Conservation (phyloP, 2,888 invertebrate genomes). For the Fissipunctia ypsillon region DNA sequence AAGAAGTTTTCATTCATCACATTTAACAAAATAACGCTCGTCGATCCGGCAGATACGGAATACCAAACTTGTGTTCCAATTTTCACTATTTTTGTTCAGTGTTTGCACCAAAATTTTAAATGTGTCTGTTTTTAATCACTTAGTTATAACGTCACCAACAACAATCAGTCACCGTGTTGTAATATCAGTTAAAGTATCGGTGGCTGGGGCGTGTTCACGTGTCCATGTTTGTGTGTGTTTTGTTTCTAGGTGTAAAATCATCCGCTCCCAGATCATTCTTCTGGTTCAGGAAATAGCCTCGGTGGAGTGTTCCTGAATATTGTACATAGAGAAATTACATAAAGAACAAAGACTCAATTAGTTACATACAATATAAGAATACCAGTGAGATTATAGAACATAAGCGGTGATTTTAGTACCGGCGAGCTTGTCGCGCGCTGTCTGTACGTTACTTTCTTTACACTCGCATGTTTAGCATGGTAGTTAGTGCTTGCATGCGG, state of each 20-base stretch:
- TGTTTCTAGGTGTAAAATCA: conserved; percentile 90
- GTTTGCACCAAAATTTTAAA: conserved; percentile 60
- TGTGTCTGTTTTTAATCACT: conserved; percentile 48
- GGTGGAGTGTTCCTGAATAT: conserved; percentile 86
- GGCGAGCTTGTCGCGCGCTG: conserved; percentile 85
- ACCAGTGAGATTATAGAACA: conserved; percentile 90
- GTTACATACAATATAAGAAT: conserved; percentile 87
- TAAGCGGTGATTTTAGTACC: conserved; percentile 90
- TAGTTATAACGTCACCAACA: conserved; percentile 53
- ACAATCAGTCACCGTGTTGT: conserved; percentile 64
- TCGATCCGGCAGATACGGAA: conserved; percentile 60
- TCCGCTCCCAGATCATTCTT: conserved; percentile 90
- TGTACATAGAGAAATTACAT: conserved; percentile 87
- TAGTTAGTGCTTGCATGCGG: conserved; percentile 57
- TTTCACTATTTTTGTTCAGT: conserved; percentile 58
- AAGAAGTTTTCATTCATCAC: neutral
- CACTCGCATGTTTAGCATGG: conserved; percentile 75
- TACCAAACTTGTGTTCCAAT: conserved; percentile 26
- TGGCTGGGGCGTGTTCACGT: conserved; percentile 81
- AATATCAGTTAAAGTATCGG: conserved; percentile 67
- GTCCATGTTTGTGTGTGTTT: conserved; percentile 85
- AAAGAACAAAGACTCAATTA: conserved; percentile 90
- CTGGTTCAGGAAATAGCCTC: conserved; percentile 90
- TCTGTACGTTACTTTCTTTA: conserved; percentile 86
- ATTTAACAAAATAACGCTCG: neutral